Base-by-base conservation (phyloP, 2,113 vertebrate genomes). In the Microcebus jonahi region DNA sequence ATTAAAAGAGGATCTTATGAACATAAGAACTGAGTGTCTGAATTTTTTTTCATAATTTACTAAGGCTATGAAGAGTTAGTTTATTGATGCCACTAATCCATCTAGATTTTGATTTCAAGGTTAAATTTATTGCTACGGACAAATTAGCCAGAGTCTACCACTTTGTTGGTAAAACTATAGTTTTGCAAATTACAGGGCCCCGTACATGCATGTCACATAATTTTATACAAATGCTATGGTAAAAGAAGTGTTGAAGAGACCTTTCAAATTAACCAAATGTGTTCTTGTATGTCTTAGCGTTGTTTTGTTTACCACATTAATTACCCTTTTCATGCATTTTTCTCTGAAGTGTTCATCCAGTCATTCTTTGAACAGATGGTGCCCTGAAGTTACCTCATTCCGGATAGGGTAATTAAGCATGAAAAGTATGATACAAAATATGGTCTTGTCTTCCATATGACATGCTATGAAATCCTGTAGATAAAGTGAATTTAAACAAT, bases 361-460 rank as follows among this genome's bases (percentile, higher is more conserved):
- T 83, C 95, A 90, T 45, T 94, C 59, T 91, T 71, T 92, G 77
- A 95, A 79, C 75, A 95, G 80, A 79, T 90, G 95, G 75, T 36
- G 11, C 39, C 34, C n/a, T 80, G 53, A 75, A 76, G 71, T 88
- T 61, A 75, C 88, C 34, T 87, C 63, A 92, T 77, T 96, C 53
- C 42, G 76, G 53, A 89, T 18, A 45, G 17, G 53, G 39, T 90
- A 80, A 94, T 86, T 91, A 84, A 82, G 14, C 73, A 39, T 57
- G 71, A 76, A 88, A 31, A 84, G 85, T 63, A 79, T 57, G 67
- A 67, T 31, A 61, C 0, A 0, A 93, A 67, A 95, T 80, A 50
- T 9, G 4, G 12, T 84, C 63, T 50, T 8, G 0, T 65, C 31
- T 95, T 67, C 39, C 68, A 36, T 11, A 70, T 34, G 50, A 88